These are phyloP conservation scores for Blera fallax DNA, from an alignment of 2,888 invertebrate species.

Conservation along the genomic window DNA sequence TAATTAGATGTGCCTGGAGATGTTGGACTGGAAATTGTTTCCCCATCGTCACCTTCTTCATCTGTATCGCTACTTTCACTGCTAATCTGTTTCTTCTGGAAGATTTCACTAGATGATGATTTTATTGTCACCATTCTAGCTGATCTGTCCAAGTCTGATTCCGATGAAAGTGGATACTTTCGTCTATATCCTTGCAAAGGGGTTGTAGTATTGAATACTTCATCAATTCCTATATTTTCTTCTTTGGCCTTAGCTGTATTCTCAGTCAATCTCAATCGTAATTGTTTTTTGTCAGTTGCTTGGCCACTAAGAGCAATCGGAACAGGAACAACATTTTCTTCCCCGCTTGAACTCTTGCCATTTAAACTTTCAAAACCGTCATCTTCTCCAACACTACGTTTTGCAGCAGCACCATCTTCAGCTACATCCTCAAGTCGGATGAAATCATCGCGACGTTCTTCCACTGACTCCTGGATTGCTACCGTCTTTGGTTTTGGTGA, in stretches of 20 bases:
- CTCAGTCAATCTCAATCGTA: conserved; percentile 77
- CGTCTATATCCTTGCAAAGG: conserved; percentile 48
- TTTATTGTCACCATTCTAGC: conserved; percentile 11
- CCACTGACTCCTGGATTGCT: conserved; percentile 72
- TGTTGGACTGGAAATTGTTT: conserved; percentile 85
- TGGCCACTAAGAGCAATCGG: conserved; percentile 1
- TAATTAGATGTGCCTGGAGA: conserved; percentile 80
- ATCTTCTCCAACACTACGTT: conserved; percentile 84
- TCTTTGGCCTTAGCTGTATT: conserved; percentile 27
- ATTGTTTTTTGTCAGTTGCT: conserved; percentile 71
- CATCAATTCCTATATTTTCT: conserved; percentile 26
- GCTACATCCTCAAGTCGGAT: conserved; percentile 65
- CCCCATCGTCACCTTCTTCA: conserved; percentile 83
- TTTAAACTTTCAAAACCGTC: conserved; percentile 94
- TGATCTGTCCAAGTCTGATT: conserved; percentile 74
- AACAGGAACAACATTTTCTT: conserved; percentile 77
- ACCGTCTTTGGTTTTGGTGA: conserved; percentile 14
- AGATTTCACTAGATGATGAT: conserved; percentile 41
- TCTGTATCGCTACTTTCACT: conserved; percentile 79
- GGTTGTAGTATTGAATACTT: conserved; percentile 23
- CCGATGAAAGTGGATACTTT: conserved; percentile 73
- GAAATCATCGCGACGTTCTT: conserved; percentile 75
- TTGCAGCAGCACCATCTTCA: conserved; percentile 37
- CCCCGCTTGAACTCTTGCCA: conserved; percentile 89
- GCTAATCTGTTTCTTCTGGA: conserved; percentile 75